Conservation (phyloP, 1,140 invertebrate genomes). For the Apis cerana region DNA sequence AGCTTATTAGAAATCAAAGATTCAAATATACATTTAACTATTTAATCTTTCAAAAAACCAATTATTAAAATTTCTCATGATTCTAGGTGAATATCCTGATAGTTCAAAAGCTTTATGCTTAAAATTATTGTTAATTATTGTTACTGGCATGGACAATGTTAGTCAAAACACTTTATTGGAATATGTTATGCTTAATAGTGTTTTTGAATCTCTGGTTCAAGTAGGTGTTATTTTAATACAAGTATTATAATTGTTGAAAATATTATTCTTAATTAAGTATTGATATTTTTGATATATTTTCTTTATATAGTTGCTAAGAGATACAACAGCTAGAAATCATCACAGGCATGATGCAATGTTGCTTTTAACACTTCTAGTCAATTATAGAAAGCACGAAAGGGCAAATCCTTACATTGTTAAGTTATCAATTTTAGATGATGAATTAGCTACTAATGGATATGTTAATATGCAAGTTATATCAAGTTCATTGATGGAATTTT, state of each 20-base stretch:
- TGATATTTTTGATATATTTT: conserved; percentile 34
- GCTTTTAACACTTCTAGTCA: conserved; percentile 94
- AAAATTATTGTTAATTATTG: conserved; percentile 93
- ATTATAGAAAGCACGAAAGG: conserved; percentile 96
- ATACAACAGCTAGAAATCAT: conserved; percentile 85
- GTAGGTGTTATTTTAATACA: conserved; percentile 72
- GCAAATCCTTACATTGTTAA: conserved; percentile 98
- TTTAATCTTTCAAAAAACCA: conserved; percentile 12
- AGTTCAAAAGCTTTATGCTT: conserved; percentile 93
- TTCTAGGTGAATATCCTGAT: conserved; percentile 89
- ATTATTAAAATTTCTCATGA: conserved; percentile 45
- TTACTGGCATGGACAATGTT: conserved; percentile 94
- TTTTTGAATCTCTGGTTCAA: conserved; percentile 95
- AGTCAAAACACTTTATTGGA: conserved; percentile 96
- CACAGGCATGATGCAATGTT: conserved; percentile 95
- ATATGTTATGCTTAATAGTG: conserved; percentile 94
- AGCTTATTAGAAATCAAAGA: conserved; percentile 40
- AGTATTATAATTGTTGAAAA: not conserved
- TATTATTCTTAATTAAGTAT: not conserved
- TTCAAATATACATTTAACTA: conserved; percentile 45
- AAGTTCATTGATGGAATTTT: conserved; percentile 93
- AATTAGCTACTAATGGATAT: conserved; percentile 94
- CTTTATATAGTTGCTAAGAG: conserved; percentile 84
- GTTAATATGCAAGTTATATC: conserved; percentile 94
- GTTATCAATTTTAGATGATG: conserved; percentile 97